These are phyloP conservation scores for Coregonus suidteri DNA, from an alignment of 2,797 vertebrate genomes.

Conservation along the genomic window DNA sequence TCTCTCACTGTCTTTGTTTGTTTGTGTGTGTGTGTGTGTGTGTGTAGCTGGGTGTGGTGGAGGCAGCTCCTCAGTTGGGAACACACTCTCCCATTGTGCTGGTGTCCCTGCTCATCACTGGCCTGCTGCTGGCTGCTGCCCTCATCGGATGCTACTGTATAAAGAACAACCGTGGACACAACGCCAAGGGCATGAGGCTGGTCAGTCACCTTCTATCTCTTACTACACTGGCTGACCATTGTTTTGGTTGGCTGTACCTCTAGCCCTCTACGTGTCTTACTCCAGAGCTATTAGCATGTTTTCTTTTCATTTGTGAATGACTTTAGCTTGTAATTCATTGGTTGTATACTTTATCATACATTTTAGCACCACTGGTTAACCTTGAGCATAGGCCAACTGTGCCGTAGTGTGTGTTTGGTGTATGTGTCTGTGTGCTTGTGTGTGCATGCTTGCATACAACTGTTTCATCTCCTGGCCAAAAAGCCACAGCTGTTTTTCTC, in stretches of 20 bases:
- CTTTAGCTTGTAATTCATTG: too few relatives aligned
- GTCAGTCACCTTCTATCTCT: constrained; percentile 73
- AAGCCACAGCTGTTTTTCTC: constrained; percentile 51
- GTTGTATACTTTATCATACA: background rate
- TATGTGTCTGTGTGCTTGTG: too few relatives aligned
- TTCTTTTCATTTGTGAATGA: background rate
- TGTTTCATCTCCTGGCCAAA: constrained; percentile 56
- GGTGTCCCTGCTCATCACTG: constrained; percentile 81
- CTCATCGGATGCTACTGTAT: constrained; percentile 76
- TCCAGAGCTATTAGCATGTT: too few relatives aligned
- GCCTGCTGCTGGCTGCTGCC: constrained; percentile 78
- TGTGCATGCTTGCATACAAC: too few relatives aligned
- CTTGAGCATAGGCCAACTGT: constrained; percentile 24
- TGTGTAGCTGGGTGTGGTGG: constrained; percentile 31
- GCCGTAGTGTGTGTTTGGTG: constrained; percentile 7
- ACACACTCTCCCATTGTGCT: constrained; percentile 75
- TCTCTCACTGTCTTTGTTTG: background rate
- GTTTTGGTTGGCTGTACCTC: too few relatives aligned
- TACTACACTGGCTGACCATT: too few relatives aligned
- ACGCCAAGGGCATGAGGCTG: constrained; percentile 82
- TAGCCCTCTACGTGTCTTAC: too few relatives aligned
- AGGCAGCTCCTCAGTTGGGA: constrained; percentile 17
- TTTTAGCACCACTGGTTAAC: background rate
- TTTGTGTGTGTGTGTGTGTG: too few relatives aligned
- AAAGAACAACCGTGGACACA: constrained; percentile 78